phyloP scores from a whole-genome alignment of 2,113 vertebrate species.

The Coracopsis vasa region DNA sequence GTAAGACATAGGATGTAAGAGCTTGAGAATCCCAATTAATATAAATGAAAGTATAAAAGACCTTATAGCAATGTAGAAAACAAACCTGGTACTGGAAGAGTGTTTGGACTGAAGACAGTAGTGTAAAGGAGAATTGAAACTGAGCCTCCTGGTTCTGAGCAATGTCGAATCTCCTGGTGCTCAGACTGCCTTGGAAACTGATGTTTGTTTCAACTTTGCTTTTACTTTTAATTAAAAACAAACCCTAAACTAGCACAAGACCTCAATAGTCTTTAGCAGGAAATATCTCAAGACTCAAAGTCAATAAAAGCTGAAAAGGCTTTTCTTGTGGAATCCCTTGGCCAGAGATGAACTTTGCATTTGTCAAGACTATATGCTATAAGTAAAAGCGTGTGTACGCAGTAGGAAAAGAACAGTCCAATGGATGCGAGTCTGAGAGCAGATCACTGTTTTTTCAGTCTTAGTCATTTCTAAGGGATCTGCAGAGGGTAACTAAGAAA shows the following conservation, averaged over 20 bases:
- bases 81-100: neutral
- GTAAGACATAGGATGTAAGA: neutral
- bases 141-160: neutral
- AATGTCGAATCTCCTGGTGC: neutral
- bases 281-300: slow-evolving; percentile 25
- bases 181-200: neutral
- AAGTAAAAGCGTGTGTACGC: neutral
- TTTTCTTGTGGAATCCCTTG: neutral
- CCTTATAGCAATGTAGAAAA: neutral
- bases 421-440: neutral
- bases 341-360: neutral
- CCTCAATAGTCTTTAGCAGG: neutral
- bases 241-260: neutral
- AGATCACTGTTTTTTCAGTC: neutral
- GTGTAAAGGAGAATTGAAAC: neutral
- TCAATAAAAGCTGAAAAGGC: slow-evolving; percentile 1
- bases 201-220: neutral
- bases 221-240: neutral
- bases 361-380: neutral
- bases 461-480: neutral
- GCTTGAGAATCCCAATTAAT: neutral
- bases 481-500: neutral
- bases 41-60: neutral
- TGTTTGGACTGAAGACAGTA: neutral
- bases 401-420: neutral